A percentile compares a stretch with the other conserved stretches of the same genome.
phyloP scores from a whole-genome alignment of 2,888 invertebrate genomes.

The Dryobotodes eremita region DNA sequence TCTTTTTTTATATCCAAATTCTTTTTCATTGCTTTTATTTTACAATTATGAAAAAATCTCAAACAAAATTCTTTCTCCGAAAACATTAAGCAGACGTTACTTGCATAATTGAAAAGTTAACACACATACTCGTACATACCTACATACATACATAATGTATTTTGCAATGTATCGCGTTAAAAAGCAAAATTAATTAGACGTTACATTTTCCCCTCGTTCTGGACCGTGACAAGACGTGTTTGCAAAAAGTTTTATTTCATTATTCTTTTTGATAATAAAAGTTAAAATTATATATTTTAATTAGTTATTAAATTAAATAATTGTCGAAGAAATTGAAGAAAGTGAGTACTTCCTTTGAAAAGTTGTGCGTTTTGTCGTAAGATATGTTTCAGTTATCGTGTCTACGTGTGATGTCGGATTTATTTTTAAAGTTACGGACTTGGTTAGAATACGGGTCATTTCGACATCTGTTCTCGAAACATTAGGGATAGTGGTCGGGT shows the following conservation, averaged over 20 bases:
- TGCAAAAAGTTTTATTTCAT: conserved; percentile 59
- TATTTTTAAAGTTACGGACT: conserved; percentile 81
- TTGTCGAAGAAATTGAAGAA: conserved; percentile 54
- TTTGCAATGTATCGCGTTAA: conserved; percentile 73
- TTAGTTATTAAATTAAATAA: conserved; percentile 30
- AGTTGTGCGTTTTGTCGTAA: conserved; percentile 69
- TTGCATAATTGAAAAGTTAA: conserved; percentile 64
- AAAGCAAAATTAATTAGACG: conserved; percentile 76
- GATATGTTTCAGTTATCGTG: conserved; percentile 70
- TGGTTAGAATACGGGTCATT: conserved; percentile 82
- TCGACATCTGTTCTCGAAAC: conserved; percentile 81
- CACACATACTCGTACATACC: conserved; percentile 52
- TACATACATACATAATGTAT: conserved; percentile 65
- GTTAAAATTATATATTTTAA: conserved; percentile 45
- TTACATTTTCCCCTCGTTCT: conserved; percentile 80
- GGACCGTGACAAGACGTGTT: conserved; percentile 81
- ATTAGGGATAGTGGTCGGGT: conserved; percentile 73
- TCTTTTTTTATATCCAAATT: conserved; percentile 4
- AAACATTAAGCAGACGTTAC: conserved; percentile 42
- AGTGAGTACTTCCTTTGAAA: conserved; percentile 51
- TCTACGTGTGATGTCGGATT: conserved; percentile 72
- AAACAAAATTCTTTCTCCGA: conserved; percentile 35
- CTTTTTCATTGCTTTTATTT: conserved; percentile 14
- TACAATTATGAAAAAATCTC: conserved; percentile 10
- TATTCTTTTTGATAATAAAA: conserved; percentile 52